Percentiles rank a stretch among this genome's conserved stretches.
Evolutionary conservation across 1,140 invertebrate species (phyloP).

Genomic region (Thaumetopoea pityocampa): DNA sequence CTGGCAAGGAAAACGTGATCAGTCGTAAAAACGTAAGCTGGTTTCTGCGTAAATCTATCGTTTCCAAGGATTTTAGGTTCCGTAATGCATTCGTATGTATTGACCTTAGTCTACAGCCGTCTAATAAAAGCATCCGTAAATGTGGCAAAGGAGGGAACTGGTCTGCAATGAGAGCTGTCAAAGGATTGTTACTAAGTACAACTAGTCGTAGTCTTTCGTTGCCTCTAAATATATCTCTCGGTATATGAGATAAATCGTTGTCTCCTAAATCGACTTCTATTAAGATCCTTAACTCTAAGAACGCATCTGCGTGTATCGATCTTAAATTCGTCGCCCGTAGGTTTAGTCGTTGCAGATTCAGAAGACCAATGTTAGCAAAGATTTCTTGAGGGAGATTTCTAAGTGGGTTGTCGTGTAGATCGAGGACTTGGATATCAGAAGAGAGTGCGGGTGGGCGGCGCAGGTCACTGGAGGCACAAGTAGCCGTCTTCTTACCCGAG

Average conservation of each 20-base stretch:
- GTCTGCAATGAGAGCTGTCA: conserved; percentile 78
- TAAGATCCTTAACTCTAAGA: conserved; percentile 90
- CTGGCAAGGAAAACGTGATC: conserved; percentile 63
- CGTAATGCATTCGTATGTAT: conserved; percentile 82
- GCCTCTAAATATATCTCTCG: conserved; percentile 84
- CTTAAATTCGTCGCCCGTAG: conserved; percentile 84
- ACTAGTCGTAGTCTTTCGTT: conserved; percentile 85
- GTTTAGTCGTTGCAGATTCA: conserved; percentile 91
- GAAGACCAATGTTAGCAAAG: conserved; percentile 85
- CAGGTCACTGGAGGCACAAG: conserved; percentile 86
- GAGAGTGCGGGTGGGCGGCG: conserved; percentile 86
- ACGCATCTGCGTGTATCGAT: conserved; percentile 87
- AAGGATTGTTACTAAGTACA: conserved; percentile 84
- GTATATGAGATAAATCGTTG: conserved; percentile 82
- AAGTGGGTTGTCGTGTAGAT: conserved; percentile 88
- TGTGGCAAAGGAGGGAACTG: conserved; percentile 86
- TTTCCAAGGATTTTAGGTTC: conserved; percentile 67
- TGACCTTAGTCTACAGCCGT: conserved; percentile 83
- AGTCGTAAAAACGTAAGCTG: conserved; percentile 69
- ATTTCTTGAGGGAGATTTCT: conserved; percentile 85
- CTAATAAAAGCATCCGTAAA: conserved; percentile 85
- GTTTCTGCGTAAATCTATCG: conserved; percentile 68
- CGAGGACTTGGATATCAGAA: conserved; percentile 90
- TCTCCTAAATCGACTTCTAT: conserved; percentile 91
- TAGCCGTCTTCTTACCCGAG: conserved; percentile 90